Conservation (phyloP, 2,797 vertebrate genomes). For the Argyrosomus regius region DNA sequence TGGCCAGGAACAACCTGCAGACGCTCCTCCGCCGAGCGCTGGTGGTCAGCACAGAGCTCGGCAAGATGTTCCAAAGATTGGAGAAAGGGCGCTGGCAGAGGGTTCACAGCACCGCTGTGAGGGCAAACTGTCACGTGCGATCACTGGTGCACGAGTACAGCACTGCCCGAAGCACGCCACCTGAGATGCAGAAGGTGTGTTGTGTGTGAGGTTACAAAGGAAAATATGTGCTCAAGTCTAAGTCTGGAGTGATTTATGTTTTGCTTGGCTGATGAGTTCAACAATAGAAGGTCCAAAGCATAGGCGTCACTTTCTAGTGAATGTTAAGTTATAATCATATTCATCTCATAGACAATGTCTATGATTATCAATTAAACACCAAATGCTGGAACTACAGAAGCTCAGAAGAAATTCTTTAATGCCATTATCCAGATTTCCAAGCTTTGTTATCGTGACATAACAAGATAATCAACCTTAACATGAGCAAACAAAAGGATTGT, state of each 20-base stretch:
- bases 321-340: background rate
- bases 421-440: too few relatives aligned
- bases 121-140: slow-evolving; percentile 92
- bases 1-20: slow-evolving; percentile 90
- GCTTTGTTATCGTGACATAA: too few relatives aligned
- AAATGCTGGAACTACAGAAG: background rate
- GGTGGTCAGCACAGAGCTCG: slow-evolving; percentile 95
- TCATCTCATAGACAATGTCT: background rate
- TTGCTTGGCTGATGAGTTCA: background rate
- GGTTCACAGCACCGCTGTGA: slow-evolving; percentile 93
- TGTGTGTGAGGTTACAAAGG: background rate
- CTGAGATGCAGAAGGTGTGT: slow-evolving; percentile 91
- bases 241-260: background rate
- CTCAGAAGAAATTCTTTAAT: too few relatives aligned
- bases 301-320: background rate
- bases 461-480: too few relatives aligned
- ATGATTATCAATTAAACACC: background rate
- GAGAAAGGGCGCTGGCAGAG: slow-evolving; percentile 94
- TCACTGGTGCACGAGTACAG: slow-evolving; percentile 94
- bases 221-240: background rate
- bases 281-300: background rate
- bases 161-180: slow-evolving; percentile 78
- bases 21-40: slow-evolving; percentile 92
- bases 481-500: too few relatives aligned
- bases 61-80: slow-evolving; percentile 94